A percentile compares a stretch with the other conserved stretches of the same genome.
Evolutionary conservation across 2,797 vertebrate genomes (phyloP).

Genomic region (Malacoctenus gilli): DNA sequence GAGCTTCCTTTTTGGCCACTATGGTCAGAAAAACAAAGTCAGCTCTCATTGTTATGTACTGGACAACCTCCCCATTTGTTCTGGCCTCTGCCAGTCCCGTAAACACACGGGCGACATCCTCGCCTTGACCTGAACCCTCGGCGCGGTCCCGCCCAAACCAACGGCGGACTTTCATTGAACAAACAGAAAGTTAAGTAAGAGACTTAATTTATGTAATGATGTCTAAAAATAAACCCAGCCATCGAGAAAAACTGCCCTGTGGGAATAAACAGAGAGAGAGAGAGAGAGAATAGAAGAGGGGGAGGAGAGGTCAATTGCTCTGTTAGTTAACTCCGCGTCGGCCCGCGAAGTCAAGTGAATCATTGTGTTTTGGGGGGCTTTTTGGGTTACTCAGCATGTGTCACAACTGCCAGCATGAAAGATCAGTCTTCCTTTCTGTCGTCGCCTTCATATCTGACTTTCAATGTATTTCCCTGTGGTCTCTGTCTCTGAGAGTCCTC

Average conservation of each 20-base stretch:
- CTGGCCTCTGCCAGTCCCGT: constrained; percentile 11
- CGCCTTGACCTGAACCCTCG: constrained; percentile 36
- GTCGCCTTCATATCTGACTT: constrained; percentile 3
- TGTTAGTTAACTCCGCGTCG: constrained; percentile 10
- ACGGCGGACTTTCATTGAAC: constrained; percentile 19
- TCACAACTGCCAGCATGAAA: not conserved
- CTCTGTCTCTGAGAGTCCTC: constrained; percentile 6
- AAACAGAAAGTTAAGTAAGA: constrained; percentile 31
- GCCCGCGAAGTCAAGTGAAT: constrained; percentile 8
- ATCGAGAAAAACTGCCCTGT: constrained; percentile 1
- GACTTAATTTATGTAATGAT: constrained; percentile 40
- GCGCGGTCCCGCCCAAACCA: constrained; percentile 39
- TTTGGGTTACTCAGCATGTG: not conserved
- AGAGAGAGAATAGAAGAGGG: not conserved
- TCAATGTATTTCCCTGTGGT: constrained; percentile 13
- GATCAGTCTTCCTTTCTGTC: not conserved
- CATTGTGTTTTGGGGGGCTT: constrained; percentile 5
- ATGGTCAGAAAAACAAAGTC: constrained; percentile 8
- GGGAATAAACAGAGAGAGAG: constrained; percentile 16
- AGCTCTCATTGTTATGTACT: constrained; percentile 44
- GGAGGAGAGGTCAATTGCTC: constrained; percentile 16
- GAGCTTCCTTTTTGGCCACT: constrained; percentile 38
- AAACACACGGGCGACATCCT: constrained; percentile 37
- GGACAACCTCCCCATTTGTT: constrained; percentile 31
- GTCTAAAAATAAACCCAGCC: constrained; percentile 42